Conservation (phyloP, 2,797 vertebrate genomes). For the Borostomias antarcticus region DNA sequence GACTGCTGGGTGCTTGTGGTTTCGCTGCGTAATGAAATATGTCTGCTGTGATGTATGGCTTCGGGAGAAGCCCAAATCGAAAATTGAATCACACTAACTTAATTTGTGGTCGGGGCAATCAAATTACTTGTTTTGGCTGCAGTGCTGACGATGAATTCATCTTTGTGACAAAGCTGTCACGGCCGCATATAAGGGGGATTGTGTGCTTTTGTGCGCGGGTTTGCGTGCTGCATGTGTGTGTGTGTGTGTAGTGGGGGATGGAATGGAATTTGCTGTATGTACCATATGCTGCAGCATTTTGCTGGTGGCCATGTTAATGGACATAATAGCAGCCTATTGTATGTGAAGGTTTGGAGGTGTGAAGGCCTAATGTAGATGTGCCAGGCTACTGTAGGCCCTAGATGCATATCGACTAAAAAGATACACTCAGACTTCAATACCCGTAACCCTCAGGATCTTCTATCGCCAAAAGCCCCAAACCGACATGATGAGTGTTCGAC, state of each 20-base stretch:
- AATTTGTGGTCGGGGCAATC: conserved; percentile 85
- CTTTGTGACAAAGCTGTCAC: conserved; percentile 83
- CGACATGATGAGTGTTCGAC: too few relatives aligned
- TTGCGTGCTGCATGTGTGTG: conserved; percentile 42
- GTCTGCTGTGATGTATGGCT: conserved; percentile 83
- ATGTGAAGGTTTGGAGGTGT: neutral
- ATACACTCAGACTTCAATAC: neutral
- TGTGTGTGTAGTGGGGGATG: neutral
- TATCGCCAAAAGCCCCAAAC: too few relatives aligned
- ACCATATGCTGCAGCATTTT: neutral
- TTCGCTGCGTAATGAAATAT: conserved; percentile 85
- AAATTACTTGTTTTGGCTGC: conserved; percentile 86
- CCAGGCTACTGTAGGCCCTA: neutral
- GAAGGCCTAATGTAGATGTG: neutral
- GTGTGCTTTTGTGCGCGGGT: too few relatives aligned
- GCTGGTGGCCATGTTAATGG: neutral
- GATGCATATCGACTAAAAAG: neutral
- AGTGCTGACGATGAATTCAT: conserved; percentile 82
- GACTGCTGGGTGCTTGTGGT: conserved; percentile 64
- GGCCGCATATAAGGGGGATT: conserved; percentile 52
- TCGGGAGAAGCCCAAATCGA: conserved; percentile 81
- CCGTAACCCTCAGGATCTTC: too few relatives aligned
- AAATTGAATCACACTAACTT: conserved; percentile 89
- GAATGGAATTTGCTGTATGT: neutral
- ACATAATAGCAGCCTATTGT: neutral